A percentile compares a stretch with the other conserved stretches of the same genome.
phyloP scores from a whole-genome alignment of 2,888 invertebrate species.

The Formica aserva region DNA sequence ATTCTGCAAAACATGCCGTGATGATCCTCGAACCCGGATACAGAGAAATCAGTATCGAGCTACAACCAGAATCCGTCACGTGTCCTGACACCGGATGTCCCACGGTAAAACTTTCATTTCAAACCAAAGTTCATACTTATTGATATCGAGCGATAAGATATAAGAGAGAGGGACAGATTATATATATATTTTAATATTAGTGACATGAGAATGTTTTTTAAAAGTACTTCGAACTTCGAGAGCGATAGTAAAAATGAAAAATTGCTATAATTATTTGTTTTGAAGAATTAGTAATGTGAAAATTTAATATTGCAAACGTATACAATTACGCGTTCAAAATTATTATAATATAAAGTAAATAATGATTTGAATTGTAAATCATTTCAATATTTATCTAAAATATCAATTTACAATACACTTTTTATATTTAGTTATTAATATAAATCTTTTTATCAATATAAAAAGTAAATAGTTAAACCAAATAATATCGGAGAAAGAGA shows the following conservation, averaged over 20 bases:
- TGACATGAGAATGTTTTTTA: background rate
- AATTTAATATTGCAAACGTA: no score
- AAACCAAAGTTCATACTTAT: background rate
- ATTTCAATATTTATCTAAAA: background rate
- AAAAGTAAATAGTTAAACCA: no score
- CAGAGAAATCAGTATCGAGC: conserved; percentile 77
- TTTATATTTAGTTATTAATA: background rate
- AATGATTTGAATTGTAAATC: background rate
- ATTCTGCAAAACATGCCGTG: conserved; percentile 78
- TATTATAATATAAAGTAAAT: background rate
- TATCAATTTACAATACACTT: background rate
- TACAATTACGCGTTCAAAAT: no score
- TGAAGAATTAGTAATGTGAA: no score
- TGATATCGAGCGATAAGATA: background rate
- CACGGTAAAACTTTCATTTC: conserved; percentile 80
- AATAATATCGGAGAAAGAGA: no score
- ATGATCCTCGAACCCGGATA: conserved; percentile 76
- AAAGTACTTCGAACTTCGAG: background rate
- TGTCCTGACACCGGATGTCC: conserved; percentile 84
- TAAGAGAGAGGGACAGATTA: background rate
- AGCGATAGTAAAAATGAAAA: background rate
- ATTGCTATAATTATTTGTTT: no score
- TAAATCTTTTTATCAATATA: background rate
- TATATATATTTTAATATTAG: background rate
- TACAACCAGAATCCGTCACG: conserved; percentile 78